phyloP scores from a whole-genome alignment of 2,797 vertebrate species.

The Platalea minor region DNA sequence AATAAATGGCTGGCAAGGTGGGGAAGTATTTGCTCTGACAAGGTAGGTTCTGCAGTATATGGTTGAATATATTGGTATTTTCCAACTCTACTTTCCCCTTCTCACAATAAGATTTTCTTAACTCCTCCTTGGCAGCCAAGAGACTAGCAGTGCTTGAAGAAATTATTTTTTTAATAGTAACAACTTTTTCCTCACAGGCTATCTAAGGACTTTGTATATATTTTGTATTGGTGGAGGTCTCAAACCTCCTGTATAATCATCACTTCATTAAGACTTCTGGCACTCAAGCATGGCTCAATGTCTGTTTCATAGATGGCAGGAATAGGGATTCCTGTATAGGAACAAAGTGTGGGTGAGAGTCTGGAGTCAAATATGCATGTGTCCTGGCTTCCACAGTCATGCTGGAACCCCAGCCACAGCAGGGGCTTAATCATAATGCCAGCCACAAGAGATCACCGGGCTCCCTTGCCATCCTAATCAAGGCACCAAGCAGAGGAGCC shows the following conservation, averaged over 20 bases:
- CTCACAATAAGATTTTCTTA: neutral
- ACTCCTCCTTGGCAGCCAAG: neutral
- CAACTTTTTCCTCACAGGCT: neutral
- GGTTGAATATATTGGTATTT: neutral
- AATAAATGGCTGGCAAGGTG: neutral
- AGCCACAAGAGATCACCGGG: neutral
- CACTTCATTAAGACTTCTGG: neutral
- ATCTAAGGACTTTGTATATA: neutral
- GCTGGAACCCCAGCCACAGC: neutral
- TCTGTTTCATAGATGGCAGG: neutral
- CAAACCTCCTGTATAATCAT: neutral
- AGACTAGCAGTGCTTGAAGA: neutral
- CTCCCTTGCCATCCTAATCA: neutral
- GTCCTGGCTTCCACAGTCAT: neutral
- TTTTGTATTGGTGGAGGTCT: neutral
- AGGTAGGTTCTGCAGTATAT: neutral
- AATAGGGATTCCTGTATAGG: neutral
- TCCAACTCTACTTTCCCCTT: neutral
- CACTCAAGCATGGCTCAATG: neutral
- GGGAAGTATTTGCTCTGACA: neutral
- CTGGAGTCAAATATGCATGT: neutral
- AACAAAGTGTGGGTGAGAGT: neutral
- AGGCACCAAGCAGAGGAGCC: conserved; percentile 1
- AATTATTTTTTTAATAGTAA: neutral
- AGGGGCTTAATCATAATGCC: neutral